phyloP scores from a whole-genome alignment of 2,113 vertebrate genomes.

The Piprites chloris region DNA sequence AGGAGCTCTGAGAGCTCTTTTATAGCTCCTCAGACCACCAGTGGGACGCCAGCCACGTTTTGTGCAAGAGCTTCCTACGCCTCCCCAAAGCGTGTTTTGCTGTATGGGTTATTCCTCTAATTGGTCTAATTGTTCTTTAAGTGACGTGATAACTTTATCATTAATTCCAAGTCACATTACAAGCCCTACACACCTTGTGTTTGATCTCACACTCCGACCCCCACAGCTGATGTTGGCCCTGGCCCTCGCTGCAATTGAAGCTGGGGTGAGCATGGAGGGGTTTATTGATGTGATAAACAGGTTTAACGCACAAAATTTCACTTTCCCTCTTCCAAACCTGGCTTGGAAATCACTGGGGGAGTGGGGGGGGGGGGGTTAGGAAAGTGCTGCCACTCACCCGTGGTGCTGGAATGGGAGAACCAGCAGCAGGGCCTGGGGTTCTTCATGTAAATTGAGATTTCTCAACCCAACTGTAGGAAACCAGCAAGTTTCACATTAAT shows the following conservation, averaged over 20 bases:
- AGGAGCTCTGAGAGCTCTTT: neutral
- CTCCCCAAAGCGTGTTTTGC: neutral
- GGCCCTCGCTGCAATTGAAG: neutral
- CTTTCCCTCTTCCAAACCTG: neutral
- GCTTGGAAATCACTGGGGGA: neutral
- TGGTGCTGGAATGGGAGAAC: neutral
- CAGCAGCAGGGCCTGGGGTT: neutral
- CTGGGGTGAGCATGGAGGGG: neutral
- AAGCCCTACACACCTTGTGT: neutral
- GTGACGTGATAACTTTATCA: neutral
- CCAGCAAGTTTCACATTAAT: neutral
- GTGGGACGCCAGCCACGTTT: neutral
- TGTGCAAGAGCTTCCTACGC: slow-evolving; percentile 23
- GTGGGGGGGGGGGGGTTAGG: neutral
- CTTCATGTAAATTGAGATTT: neutral
- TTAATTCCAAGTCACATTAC: neutral
- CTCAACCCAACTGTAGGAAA: neutral
- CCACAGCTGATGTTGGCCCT: no score
- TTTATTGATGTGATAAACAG: neutral
- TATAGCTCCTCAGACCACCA: slow-evolving; percentile 23
- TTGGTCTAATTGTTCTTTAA: slow-evolving; percentile 42
- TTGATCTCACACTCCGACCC: neutral
- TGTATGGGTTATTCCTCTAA: slow-evolving; percentile 1
- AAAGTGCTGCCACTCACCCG: accelerated
- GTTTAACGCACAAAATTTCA: accelerated